A percentile compares a stretch with the other conserved stretches of the same genome.
These are phyloP conservation scores for Chiloscyllium punctatum DNA, from an alignment of 2,797 vertebrate genomes.

Conservation along the genomic window DNA sequence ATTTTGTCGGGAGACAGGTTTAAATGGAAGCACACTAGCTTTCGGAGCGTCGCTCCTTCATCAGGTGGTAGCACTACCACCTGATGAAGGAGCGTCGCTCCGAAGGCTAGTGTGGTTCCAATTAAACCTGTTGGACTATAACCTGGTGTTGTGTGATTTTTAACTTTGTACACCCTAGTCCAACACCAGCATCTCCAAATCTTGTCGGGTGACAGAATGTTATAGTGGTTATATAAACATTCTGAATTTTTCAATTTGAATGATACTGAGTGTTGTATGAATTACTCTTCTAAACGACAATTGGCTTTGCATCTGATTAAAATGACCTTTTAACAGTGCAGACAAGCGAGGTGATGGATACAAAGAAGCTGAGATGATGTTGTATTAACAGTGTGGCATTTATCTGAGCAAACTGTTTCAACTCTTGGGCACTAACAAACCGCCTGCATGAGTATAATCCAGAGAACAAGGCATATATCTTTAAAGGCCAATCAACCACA, in stretches of 20 bases:
- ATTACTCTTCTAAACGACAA: neutral
- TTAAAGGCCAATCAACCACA: neutral
- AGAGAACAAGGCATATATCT: neutral
- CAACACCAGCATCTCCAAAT: neutral
- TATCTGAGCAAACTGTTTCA: neutral
- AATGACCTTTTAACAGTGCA: neutral
- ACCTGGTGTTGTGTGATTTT: no score
- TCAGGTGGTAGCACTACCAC: no score
- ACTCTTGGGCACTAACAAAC: neutral
- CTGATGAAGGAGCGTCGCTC: no score
- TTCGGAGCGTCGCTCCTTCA: no score
- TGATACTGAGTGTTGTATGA: no score
- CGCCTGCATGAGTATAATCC: neutral
- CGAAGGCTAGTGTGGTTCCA: no score
- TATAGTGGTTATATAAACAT: neutral
- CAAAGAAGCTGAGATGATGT: neutral
- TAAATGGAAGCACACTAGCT: no score
- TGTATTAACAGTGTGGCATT: neutral
- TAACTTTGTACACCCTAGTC: no score
- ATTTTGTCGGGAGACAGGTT: neutral
- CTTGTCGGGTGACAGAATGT: neutral
- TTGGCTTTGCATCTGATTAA: neutral
- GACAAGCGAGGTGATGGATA: neutral
- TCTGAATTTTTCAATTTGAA: neutral
- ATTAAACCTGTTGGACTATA: no score